Conservation (phyloP, 2,113 vertebrate genomes). For the Brienomyrus longianalis region DNA sequence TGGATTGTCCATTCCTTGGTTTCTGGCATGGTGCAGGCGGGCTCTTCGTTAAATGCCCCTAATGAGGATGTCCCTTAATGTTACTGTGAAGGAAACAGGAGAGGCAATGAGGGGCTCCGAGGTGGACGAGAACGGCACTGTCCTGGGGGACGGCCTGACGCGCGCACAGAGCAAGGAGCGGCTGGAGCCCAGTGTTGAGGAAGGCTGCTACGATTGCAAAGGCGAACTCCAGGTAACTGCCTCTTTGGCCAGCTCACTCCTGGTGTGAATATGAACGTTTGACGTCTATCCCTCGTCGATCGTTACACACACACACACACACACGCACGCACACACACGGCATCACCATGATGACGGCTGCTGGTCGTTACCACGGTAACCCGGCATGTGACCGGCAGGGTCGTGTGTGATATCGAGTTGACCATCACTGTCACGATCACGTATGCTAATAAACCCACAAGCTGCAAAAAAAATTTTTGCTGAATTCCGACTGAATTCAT, state of each 20-base stretch:
- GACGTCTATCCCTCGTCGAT: neutral
- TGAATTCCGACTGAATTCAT: neutral
- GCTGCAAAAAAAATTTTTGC: neutral
- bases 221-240: slow-evolving; percentile 61
- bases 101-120: slow-evolving; percentile 77
- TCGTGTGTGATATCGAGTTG: neutral
- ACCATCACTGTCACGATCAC: neutral
- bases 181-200: slow-evolving; percentile 61
- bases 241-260: neutral
- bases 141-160: slow-evolving; percentile 57
- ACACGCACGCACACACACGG: neutral
- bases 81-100: slow-evolving; percentile 73
- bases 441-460: neutral
- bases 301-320: neutral
- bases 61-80: slow-evolving; percentile 86
- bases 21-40: slow-evolving; percentile 73
- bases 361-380: neutral
- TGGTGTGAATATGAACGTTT: neutral
- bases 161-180: slow-evolving; percentile 61
- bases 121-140: slow-evolving; percentile 61
- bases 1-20: slow-evolving; percentile 50
- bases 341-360: neutral
- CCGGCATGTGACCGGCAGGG: neutral
- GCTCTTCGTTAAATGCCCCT: slow-evolving; percentile 70
- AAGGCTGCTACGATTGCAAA: slow-evolving; percentile 62